Conservation (phyloP, 2,113 vertebrate genomes). For the Aspidoscelis tigris region DNA sequence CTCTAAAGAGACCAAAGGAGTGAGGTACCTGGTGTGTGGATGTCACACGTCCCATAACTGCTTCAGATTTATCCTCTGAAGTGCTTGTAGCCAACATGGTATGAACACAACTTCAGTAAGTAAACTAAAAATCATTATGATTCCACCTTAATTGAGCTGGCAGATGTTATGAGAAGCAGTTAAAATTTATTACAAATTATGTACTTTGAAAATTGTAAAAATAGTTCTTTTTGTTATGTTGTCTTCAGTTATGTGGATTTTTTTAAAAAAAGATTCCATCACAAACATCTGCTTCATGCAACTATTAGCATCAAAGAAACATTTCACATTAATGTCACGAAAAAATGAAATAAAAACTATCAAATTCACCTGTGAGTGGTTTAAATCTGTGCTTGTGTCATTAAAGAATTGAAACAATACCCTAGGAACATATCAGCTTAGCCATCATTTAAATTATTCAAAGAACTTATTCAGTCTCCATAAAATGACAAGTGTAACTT, state of each 20-base stretch:
- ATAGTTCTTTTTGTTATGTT: background rate
- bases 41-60: too few species aligned
- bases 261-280: background rate
- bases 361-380: rapidly evolving
- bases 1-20: too few species aligned
- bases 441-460: background rate
- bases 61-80: too few species aligned
- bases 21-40: too few species aligned
- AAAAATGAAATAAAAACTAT: background rate
- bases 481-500: background rate
- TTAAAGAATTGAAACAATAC: background rate
- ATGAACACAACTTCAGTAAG: too few species aligned
- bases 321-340: background rate
- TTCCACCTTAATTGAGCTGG: background rate
- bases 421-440: background rate
- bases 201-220: background rate
- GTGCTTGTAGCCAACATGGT: too few species aligned
- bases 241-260: background rate
- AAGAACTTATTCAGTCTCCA: background rate
- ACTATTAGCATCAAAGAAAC: background rate
- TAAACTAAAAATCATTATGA: too few species aligned
- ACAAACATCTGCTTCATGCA: background rate
- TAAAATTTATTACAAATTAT: background rate
- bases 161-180: background rate
- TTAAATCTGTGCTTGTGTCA: background rate